phyloP scores from a whole-genome alignment of 1,140 invertebrate species.

The Trypoxylus dichotomus region DNA sequence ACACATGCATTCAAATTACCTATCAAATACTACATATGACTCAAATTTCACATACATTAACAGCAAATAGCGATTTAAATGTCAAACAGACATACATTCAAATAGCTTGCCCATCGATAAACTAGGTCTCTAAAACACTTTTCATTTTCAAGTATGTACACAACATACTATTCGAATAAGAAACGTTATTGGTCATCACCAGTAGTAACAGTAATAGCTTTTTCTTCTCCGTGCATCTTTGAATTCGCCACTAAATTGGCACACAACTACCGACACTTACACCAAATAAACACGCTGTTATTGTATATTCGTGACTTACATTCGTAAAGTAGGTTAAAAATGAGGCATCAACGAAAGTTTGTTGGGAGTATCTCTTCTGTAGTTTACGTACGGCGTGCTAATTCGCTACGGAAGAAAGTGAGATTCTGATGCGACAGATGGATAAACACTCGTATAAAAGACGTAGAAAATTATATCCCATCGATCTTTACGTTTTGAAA shows the following conservation, averaged over 20 bases:
- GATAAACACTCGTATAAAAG: too few relatives aligned
- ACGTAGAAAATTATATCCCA: too few relatives aligned
- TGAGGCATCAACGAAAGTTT: too few relatives aligned
- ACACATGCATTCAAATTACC: background rate
- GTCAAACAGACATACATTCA: background rate
- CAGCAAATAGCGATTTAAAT: background rate
- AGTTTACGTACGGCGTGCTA: too few relatives aligned
- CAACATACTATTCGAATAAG: background rate
- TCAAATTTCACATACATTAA: background rate
- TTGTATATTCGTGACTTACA: background rate
- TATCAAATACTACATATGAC: background rate
- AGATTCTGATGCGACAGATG: too few relatives aligned
- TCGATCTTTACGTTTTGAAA: too few relatives aligned
- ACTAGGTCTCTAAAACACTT: background rate
- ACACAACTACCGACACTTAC: background rate
- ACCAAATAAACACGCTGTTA: background rate
- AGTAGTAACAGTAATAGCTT: background rate
- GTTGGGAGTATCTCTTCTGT: too few relatives aligned
- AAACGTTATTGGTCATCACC: background rate
- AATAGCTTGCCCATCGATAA: background rate
- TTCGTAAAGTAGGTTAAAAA: background rate
- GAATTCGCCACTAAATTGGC: background rate
- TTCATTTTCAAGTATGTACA: background rate
- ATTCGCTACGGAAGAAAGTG: too few relatives aligned
- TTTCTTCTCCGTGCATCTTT: background rate